phyloP scores from a whole-genome alignment of 2,113 vertebrate species.

The Indri indri region DNA sequence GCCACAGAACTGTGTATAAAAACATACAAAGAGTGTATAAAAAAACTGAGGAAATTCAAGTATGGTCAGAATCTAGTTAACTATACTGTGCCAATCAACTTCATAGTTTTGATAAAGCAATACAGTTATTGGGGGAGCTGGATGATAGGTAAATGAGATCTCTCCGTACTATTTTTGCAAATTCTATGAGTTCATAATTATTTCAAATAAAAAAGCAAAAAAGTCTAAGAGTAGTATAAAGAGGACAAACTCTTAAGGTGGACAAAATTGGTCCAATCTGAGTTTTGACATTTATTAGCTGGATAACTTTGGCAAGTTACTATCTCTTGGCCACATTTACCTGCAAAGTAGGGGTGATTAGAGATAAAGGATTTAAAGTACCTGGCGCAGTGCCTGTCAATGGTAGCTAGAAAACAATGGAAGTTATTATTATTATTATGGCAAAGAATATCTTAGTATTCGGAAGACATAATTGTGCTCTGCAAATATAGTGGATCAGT shows the following conservation, averaged over 20 bases:
- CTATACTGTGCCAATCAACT: neutral
- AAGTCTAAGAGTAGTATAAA: neutral
- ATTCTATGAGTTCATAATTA: neutral
- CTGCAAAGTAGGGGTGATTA: neutral
- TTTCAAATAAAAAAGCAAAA: slow-evolving; percentile 47
- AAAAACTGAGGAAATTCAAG: neutral
- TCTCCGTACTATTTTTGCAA: neutral
- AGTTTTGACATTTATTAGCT: slow-evolving; percentile 24
- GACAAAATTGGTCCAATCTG: neutral
- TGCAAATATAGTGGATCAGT: neutral
- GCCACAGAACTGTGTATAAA: neutral
- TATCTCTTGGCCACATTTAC: neutral
- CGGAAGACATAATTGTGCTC: neutral
- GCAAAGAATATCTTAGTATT: neutral
- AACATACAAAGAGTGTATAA: neutral
- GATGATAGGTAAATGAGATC: neutral
- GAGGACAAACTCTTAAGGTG: neutral
- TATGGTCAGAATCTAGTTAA: neutral
- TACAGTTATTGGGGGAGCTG: neutral
- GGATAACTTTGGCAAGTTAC: neutral
- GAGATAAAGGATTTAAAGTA: slow-evolving; percentile 25
- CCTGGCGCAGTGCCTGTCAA: neutral
- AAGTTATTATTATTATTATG: neutral
- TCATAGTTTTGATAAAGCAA: neutral
- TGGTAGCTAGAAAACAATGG: neutral